Conservation (phyloP, 1,140 invertebrate genomes). For the Tyrophagus putrescentiae region DNA sequence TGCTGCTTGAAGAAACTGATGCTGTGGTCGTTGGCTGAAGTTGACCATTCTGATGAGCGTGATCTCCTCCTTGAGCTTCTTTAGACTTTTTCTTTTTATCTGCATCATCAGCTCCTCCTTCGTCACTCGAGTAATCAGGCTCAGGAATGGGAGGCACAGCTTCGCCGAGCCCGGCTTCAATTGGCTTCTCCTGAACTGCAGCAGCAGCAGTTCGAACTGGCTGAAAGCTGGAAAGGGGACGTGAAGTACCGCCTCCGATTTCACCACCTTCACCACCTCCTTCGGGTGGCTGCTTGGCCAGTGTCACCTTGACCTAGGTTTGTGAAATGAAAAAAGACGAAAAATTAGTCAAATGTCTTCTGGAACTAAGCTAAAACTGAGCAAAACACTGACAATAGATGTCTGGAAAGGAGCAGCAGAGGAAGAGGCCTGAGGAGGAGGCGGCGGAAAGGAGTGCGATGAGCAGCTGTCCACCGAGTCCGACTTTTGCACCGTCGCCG, state of each 20-base stretch:
- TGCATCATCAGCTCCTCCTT: conserved; percentile 29
- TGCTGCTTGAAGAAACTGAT: too few relatives aligned
- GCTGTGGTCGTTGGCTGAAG: too few relatives aligned
- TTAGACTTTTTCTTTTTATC: background rate
- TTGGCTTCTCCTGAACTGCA: background rate
- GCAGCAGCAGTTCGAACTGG: conserved; percentile 4
- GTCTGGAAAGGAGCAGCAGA: background rate
- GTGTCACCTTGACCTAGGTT: conserved; percentile 11
- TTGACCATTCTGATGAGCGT: background rate
- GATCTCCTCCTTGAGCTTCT: background rate
- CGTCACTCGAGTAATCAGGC: conserved; percentile 54
- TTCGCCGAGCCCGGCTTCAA: background rate
- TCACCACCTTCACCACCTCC: background rate
- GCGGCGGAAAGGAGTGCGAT: conserved; percentile 47
- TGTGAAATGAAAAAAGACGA: background rate
- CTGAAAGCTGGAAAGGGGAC: conserved; percentile 20
- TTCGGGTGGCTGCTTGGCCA: background rate
- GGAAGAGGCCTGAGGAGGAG: conserved; percentile 46
- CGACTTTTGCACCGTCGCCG: conserved; percentile 1
- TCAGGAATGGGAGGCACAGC: conserved; percentile 61
- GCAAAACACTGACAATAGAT: conserved; percentile 7
- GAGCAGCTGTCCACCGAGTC: background rate
- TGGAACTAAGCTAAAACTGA: conserved; percentile 1
- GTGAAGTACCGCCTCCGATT: background rate
- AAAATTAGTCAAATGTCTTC: background rate